A percentile compares a stretch with the other conserved stretches of the same genome.
phyloP scores from a whole-genome alignment of 2,113 vertebrate species.

The Tachycineta bicolor region DNA sequence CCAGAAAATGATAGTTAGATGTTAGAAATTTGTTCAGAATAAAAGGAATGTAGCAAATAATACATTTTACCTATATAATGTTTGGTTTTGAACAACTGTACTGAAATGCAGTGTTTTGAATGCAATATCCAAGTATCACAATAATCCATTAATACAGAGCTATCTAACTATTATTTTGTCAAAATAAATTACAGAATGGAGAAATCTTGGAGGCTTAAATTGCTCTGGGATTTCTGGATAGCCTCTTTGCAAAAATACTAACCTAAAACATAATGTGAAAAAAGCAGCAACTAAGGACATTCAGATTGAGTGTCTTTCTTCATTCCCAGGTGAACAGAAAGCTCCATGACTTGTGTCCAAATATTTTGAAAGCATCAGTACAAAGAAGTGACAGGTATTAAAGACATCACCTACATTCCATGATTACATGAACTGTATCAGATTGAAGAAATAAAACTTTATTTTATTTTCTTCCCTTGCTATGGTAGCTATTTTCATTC shows the following conservation, averaged over 20 bases:
- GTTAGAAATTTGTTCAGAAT: not conserved
- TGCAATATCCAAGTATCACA: not conserved
- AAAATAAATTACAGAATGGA: not conserved
- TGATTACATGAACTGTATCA: not conserved
- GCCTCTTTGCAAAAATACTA: not conserved
- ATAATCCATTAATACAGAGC: not conserved
- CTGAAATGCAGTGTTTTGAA: not conserved
- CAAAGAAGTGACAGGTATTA: not conserved
- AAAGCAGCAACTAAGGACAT: not conserved
- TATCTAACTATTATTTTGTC: not conserved
- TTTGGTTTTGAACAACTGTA: not conserved
- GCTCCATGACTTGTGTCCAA: conserved; percentile 3
- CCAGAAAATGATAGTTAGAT: not conserved
- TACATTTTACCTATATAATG: not conserved
- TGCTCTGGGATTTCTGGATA: not conserved
- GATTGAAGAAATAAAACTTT: not conserved
- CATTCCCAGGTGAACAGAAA: not conserved
- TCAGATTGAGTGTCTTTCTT: not conserved
- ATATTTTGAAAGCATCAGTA: not conserved
- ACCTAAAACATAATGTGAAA: not conserved
- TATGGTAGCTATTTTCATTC: not conserved
- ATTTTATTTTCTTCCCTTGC: too few relatives aligned
- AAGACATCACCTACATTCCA: not conserved
- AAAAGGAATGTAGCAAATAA: not conserved
- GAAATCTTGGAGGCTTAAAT: not conserved